Evolutionary conservation across 1,140 invertebrate genomes (phyloP).

Genomic region (Cyrtorhinus lividipennis): DNA sequence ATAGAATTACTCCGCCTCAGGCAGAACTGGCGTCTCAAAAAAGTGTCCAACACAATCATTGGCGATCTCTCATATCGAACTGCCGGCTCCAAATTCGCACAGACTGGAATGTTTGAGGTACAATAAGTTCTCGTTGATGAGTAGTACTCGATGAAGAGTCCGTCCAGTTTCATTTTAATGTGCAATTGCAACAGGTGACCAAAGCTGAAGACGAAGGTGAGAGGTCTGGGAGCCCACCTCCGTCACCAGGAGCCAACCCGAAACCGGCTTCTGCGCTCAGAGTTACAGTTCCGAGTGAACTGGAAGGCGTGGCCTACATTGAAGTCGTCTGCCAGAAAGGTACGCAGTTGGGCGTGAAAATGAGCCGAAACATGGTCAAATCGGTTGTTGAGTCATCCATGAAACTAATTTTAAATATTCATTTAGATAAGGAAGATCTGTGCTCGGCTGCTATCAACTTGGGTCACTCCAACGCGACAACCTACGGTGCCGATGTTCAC

Average conservation of each 20-base stretch:
- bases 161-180: too few relatives aligned
- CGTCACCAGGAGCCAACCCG: constrained; percentile 32
- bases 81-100: constrained; percentile 79
- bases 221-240: constrained; percentile 36
- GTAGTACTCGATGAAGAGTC: too few relatives aligned
- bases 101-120: constrained; percentile 87
- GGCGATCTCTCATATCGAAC: constrained; percentile 92
- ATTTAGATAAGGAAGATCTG: constrained; percentile 64
- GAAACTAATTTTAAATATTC: constrained; percentile 3
- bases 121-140: too few relatives aligned
- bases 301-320: constrained; percentile 91
- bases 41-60: constrained; percentile 87
- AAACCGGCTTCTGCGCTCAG: constrained; percentile 56
- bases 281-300: constrained; percentile 80
- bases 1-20: constrained; percentile 75
- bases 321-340: constrained; percentile 87
- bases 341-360: constrained; percentile 28
- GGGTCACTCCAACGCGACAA: constrained; percentile 47
- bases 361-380: neutral
- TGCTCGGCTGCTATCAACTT: constrained; percentile 63
- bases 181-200: too few relatives aligned
- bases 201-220: constrained; percentile 76
- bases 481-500: constrained; percentile 44
- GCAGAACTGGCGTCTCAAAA: constrained; percentile 90
- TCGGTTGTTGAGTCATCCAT: too few relatives aligned